Conservation (phyloP, 1,140 invertebrate species). For the Aphis craccivora region DNA sequence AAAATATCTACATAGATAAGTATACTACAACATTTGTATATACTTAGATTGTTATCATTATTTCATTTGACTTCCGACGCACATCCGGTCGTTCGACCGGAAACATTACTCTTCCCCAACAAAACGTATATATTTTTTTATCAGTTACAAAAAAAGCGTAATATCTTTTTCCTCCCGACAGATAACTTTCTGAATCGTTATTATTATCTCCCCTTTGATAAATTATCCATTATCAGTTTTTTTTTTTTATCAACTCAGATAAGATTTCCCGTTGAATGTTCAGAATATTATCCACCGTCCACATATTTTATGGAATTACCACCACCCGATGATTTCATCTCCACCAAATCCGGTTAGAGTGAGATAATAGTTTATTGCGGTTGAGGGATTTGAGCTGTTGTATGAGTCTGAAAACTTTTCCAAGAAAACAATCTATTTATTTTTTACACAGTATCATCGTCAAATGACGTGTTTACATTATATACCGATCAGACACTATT, state of each 20-base stretch:
- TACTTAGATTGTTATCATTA: constrained; percentile 31
- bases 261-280: constrained; percentile 37
- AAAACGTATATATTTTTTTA: constrained; percentile 43
- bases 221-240: constrained; percentile 53
- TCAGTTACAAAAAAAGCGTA: constrained; percentile 40
- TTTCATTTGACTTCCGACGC: constrained; percentile 47
- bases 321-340: constrained; percentile 28
- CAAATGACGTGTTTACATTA: background rate
- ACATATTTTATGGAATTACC: constrained; percentile 51
- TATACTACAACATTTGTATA: constrained; percentile 41
- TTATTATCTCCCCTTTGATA: constrained; percentile 49
- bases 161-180: constrained; percentile 53
- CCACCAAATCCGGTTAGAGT: constrained; percentile 9
- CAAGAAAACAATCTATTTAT: constrained; percentile 6
- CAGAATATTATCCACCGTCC: background rate
- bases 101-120: constrained; percentile 41
- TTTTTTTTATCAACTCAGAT: constrained; percentile 32
- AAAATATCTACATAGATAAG: constrained; percentile 49
- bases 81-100: constrained; percentile 54
- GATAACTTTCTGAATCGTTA: constrained; percentile 56
- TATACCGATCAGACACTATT: background rate
- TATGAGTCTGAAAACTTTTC: background rate
- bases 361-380: constrained; percentile 31
- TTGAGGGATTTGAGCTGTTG: constrained; percentile 5
- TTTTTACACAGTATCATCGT: constrained; percentile 22